Evolutionary conservation across 2,888 invertebrate genomes (phyloP).

Genomic region (Drosophila barbarae): DNA sequence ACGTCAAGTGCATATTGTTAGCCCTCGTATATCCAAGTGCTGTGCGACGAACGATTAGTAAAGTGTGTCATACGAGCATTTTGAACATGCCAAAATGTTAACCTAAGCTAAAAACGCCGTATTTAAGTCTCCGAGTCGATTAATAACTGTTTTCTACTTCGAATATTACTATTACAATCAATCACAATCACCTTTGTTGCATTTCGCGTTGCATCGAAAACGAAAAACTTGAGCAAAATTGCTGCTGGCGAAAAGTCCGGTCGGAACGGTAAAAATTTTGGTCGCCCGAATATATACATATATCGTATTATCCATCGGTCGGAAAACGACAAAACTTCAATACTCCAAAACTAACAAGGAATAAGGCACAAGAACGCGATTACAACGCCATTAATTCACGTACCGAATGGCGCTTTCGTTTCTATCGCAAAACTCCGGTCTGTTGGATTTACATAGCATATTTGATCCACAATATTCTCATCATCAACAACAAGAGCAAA

Average conservation of each 20-base stretch:
- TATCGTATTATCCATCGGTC: constrained; percentile 44
- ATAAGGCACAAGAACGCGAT: constrained; percentile 30
- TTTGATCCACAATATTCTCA: constrained; percentile 76
- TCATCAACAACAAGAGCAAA: constrained; percentile 26
- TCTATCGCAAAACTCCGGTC: constrained; percentile 76
- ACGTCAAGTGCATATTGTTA: constrained; percentile 32
- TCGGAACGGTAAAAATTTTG: constrained; percentile 30
- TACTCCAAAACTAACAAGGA: constrained; percentile 15
- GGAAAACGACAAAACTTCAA: not conserved
- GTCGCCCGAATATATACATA: not conserved
- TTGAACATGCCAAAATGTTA: constrained; percentile 55
- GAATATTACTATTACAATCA: constrained; percentile 46
- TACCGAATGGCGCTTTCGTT: constrained; percentile 80
- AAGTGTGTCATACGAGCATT: constrained; percentile 45
- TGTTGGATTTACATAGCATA: constrained; percentile 77
- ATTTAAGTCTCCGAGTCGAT: constrained; percentile 36
- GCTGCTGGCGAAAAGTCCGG: constrained; percentile 59
- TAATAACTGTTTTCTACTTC: constrained; percentile 53
- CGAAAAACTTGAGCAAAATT: constrained; percentile 56
- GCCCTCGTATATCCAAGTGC: constrained; percentile 33
- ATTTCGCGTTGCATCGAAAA: constrained; percentile 25
- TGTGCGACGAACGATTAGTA: constrained; percentile 33
- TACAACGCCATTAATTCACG: constrained; percentile 32
- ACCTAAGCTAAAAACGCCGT: constrained; percentile 35
- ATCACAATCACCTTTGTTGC: constrained; percentile 28